Base-by-base conservation (phyloP, 1,140 invertebrate species). In the Helicoverpa armigera region DNA sequence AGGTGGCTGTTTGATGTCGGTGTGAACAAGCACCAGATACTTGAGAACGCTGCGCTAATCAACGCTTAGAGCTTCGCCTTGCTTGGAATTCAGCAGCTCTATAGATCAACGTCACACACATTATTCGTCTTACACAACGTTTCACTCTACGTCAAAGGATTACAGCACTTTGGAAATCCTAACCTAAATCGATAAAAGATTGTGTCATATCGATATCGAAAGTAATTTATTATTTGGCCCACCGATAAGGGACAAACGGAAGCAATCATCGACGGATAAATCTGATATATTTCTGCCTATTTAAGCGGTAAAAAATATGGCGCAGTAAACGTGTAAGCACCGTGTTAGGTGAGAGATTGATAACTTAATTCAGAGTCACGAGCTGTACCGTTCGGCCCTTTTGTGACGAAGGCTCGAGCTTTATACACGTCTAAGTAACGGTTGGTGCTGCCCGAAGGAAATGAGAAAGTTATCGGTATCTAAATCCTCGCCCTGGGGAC, bases 391-490 rank as follows among this genome's bases (percentile, higher is more conserved):
- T 82, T 31, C 51, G 82, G 53, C 73, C 70, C 81, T 87, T 89
- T 83, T 88, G 85, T 88, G 85, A 74, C 74, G 13, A 81, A 85
- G 88, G 81, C 86, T 65, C 73, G 69, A 82, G 82, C 89, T 89
- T 88, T 90, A 87, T 85, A 88, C 35, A 43, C 86, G 83, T 86
- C 80, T 83, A 83, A 88, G 83, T 89, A 86, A 89, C 86, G 85
- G 80, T 79, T 82, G 81, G 80, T 85, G 86, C 86, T 87, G 86
- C 87, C 83, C 84, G 86, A 78, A 91, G 91, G 91, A 94, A 94
- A 93, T 93, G 90, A 91, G 90, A 92, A 93, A 91, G 91, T 94
- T 92, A 92, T 92, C 90, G 89, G 85, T 88, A 87, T 89, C 88
- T 90, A 91, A 91, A 92, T 90, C 91, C 87, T 88, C 82, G 82